phyloP scores from a whole-genome alignment of 2,888 invertebrate species.

The Brachypterus glaber region DNA sequence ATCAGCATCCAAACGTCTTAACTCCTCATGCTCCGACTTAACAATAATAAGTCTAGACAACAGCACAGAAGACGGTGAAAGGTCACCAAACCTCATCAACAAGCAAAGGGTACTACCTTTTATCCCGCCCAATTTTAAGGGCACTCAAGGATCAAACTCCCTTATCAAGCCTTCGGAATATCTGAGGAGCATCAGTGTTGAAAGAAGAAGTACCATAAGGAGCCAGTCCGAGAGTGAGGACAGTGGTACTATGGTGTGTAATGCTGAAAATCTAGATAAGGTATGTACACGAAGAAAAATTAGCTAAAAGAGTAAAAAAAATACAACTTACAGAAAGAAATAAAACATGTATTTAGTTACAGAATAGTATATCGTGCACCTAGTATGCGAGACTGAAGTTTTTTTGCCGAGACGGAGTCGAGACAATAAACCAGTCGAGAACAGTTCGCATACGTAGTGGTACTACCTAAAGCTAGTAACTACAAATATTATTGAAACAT shows the following conservation, averaged over 20 bases:
- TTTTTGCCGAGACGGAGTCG: too few relatives aligned
- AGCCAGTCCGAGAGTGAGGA: constrained; percentile 36
- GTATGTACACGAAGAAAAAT: too few relatives aligned
- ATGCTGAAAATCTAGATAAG: too few relatives aligned
- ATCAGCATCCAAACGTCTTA: constrained; percentile 38
- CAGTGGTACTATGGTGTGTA: constrained; percentile 4
- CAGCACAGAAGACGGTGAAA: constrained; percentile 40
- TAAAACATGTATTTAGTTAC: too few relatives aligned
- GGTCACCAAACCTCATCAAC: constrained; percentile 61
- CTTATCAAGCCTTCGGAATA: constrained; percentile 91
- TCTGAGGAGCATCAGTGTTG: constrained; percentile 64
- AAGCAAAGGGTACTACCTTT: constrained; percentile 81
- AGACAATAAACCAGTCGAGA: too few relatives aligned
- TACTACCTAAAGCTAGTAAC: too few relatives aligned
- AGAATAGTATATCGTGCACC: too few relatives aligned
- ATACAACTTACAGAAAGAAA: too few relatives aligned
- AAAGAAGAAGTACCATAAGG: constrained; percentile 36
- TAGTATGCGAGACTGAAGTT: too few relatives aligned
- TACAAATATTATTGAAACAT: too few relatives aligned
- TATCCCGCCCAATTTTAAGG: constrained; percentile 83
- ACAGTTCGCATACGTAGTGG: too few relatives aligned
- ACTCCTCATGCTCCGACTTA: constrained; percentile 40
- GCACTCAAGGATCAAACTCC: constrained; percentile 57
- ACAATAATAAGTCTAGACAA: constrained; percentile 43
- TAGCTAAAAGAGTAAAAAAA: too few relatives aligned